phyloP scores from a whole-genome alignment of 2,888 invertebrate species.

The Drosophila anomelani region DNA sequence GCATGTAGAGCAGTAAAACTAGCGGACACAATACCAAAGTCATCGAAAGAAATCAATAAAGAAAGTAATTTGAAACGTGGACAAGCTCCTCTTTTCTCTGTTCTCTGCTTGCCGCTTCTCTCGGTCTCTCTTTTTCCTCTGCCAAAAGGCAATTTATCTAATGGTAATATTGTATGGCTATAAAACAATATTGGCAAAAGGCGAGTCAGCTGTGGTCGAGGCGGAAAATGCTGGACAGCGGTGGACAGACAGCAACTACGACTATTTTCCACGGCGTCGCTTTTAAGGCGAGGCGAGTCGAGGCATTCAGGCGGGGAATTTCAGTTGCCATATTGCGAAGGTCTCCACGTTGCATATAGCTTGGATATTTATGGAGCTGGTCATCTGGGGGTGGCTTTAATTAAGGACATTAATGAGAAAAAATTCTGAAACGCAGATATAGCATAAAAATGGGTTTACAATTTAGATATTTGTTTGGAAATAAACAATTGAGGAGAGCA shows the following conservation, averaged over 20 bases:
- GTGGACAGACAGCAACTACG: constrained; percentile 3
- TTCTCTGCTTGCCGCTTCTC: background rate
- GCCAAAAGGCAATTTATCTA: constrained; percentile 76
- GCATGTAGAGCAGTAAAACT: constrained; percentile 76
- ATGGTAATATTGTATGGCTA: constrained; percentile 79
- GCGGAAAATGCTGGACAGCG: constrained; percentile 15
- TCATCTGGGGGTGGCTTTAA: constrained; percentile 40
- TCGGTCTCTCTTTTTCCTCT: background rate
- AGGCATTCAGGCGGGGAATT: constrained; percentile 28
- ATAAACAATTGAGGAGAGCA: background rate
- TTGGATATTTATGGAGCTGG: background rate
- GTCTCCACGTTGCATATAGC: constrained; percentile 6
- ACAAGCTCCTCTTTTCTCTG: background rate
- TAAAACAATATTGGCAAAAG: constrained; percentile 78
- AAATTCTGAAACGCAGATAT: background rate
- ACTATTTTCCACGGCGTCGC: constrained; percentile 43
- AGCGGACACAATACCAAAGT: constrained; percentile 71
- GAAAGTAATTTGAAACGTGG: constrained; percentile 80
- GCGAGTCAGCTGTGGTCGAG: constrained; percentile 54
- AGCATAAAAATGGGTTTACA: background rate
- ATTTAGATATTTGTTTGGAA: background rate
- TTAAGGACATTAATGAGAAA: constrained; percentile 42
- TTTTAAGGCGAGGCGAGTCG: constrained; percentile 51
- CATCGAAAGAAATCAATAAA: constrained; percentile 75
- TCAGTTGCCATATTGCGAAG: constrained; percentile 18